phyloP scores from a whole-genome alignment of 2,888 invertebrate genomes.

The Cantharis rustica region DNA sequence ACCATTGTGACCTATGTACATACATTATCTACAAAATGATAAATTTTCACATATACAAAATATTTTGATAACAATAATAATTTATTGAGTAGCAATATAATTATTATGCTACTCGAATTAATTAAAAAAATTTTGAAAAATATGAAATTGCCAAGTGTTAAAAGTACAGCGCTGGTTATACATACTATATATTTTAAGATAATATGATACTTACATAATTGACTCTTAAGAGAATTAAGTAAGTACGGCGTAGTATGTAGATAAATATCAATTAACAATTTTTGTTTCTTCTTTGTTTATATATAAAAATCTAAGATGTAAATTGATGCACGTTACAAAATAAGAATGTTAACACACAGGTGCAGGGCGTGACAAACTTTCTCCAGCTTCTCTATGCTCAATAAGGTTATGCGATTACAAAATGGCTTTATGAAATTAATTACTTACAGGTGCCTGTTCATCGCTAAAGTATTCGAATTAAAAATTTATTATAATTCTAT shows the following conservation, averaged over 20 bases:
- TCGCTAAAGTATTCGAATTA: not conserved
- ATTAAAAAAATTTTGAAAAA: too few species aligned
- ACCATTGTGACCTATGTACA: too few species aligned
- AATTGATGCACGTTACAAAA: not conserved
- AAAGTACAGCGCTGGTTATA: not conserved
- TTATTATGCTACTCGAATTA: too few species aligned
- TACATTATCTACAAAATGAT: too few species aligned
- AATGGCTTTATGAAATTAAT: not conserved
- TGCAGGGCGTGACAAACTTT: conserved; percentile 20
- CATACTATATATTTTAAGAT: not conserved
- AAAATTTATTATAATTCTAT: too few species aligned
- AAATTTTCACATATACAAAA: too few species aligned
- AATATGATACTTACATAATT: not conserved
- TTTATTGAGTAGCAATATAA: too few species aligned
- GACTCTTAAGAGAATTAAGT: not conserved
- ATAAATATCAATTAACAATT: not conserved
- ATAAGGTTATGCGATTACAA: conserved; percentile 5
- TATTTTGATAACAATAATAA: too few species aligned
- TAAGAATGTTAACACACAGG: conserved; percentile 4
- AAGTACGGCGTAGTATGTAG: not conserved
- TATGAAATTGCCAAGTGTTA: too few species aligned
- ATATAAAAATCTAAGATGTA: not conserved
- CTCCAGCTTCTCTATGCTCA: conserved; percentile 10
- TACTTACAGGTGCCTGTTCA: not conserved
- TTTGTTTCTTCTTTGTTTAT: not conserved